Evolutionary conservation across 2,113 vertebrate species (phyloP), one percentile per base, ranked within the genome.

Genomic region (Prionailurus viverrinus): DNA sequence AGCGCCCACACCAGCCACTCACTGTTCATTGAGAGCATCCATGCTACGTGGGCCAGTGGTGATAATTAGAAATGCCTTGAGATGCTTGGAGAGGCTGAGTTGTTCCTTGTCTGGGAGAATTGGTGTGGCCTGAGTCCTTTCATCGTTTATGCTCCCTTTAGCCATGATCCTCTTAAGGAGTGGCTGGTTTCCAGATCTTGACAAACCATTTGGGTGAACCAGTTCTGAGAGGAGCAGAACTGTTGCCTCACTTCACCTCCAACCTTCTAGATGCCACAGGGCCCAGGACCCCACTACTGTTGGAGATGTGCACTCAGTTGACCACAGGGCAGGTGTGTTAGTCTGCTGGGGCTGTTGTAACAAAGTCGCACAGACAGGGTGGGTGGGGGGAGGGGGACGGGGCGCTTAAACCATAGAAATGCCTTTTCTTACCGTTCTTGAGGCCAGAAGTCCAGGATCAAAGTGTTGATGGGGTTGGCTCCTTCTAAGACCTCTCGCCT

Each of bases 271-370:
- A 31, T 58, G 88, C n/a, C 55, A 5, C 45, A 4, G 14, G 63
- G 63, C 15, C 68, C 5, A 1, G 63, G 76, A 31, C 61, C 65
- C n/a, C 41, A 0, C 36, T 9, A 0, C 53, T 5, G 4, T 4
- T 27, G 63, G 93, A 82, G 68, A 78, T 29, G 2, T 0, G 3
- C 27, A 1, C 41, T 41, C 33, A n/a, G 8, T 0, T 31, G 66
- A 65, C 33, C 18, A 4, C 4, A 12, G 19, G 33, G 36, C 80
- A 68, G 12, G 36, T 9, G 5, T 23, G 3, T 55, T 19, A 15
- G 61, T 58, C 39, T n/a, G 36, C 18, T 27, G 4, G 39, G 58
- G 31, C 33, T 25, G 71, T 63, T 31, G 23, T 15, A 2, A n/a
- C 74, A n/a, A 11, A 76, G 74, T 4, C 12, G n/a, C 53, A 15